Base-by-base conservation (phyloP, 2,797 vertebrate species). In the Dallia pectoralis region DNA sequence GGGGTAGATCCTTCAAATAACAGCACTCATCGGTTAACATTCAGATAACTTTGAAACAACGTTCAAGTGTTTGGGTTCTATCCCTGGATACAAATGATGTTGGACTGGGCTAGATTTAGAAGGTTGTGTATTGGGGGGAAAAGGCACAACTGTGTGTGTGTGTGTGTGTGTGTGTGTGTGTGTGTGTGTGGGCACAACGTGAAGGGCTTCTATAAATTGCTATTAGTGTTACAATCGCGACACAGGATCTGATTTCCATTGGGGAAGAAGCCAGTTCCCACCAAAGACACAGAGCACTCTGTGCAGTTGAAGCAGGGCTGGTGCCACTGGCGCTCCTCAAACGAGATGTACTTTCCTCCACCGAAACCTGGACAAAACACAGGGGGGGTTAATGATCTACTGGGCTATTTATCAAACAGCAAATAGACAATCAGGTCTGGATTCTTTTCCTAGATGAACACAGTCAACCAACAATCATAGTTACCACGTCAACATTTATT, bases 321-420 rank as follows among this genome's bases (percentile, higher is more conserved):
- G 71, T 99, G 98, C 98, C 98, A 99, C 85, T 99, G 98, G 2
- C 97, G 95, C 2, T 99, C 98, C 89, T 99, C 97, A 6, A 99
- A 99, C 36, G 97, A 99, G 92, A 99, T 97, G 91, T 99, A 99
- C 91, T 99, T 99, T 27, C 96, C 97, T 85, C 97, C 97, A 36
- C 98, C 97, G 0, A 99, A 95, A 72, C 98, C 98, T 99, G 79
- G 30, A 0, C 64, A 1, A 62, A 44, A 33, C 9, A 67, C n/a
- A 12, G 22, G 12, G 14, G 53, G 1, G 22, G 22, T 59, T 56
- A 22, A 56, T 22, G 19, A 56, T 11, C 22, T 22, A 25, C 6
- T 9, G n/a, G 14, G 22, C 12, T 56, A 59, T 25, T 25, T 59
- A 22, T 25, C 53, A 25, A 25, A n/a, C 29, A 9, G 29, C 29